Evolutionary conservation across 1,140 invertebrate species (phyloP).

Genomic region (Aphidius gifuensis): DNA sequence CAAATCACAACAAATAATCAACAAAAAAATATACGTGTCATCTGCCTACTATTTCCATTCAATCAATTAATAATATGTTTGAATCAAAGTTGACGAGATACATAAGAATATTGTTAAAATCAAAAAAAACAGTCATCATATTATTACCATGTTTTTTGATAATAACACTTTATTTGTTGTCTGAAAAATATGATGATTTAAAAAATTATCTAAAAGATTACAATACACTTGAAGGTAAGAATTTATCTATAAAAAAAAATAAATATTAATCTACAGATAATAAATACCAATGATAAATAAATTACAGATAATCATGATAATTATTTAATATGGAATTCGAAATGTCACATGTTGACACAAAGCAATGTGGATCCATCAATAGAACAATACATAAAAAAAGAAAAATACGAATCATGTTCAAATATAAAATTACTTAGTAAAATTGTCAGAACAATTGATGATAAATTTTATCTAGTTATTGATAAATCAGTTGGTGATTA

Average conservation of each 20-base stretch:
- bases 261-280: neutral
- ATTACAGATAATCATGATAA: slow-evolving; percentile 42
- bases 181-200: slow-evolving; percentile 29
- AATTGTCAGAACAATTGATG: slow-evolving; percentile 45
- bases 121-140: slow-evolving; percentile 31
- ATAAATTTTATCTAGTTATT: slow-evolving; percentile 36
- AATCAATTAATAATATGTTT: too few species aligned
- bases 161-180: slow-evolving; percentile 41
- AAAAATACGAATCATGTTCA: slow-evolving; percentile 60
- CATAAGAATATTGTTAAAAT: too few species aligned
- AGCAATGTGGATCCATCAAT: slow-evolving; percentile 68
- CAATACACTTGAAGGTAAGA: slow-evolving; percentile 11
- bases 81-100: too few species aligned
- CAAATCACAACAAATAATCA: too few species aligned
- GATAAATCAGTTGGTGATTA: slow-evolving; percentile 36
- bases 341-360: slow-evolving; percentile 67
- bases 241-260: neutral
- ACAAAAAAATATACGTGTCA: too few species aligned
- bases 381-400: slow-evolving; percentile 58
- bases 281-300: neutral
- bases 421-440: slow-evolving; percentile 52
- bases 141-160: slow-evolving; percentile 40
- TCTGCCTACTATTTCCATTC: too few species aligned
- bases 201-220: slow-evolving; percentile 33
- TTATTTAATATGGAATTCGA: slow-evolving; percentile 66